These are phyloP conservation scores for Acronicta alni DNA, from an alignment of 2,888 invertebrate species.

Conservation along the genomic window DNA sequence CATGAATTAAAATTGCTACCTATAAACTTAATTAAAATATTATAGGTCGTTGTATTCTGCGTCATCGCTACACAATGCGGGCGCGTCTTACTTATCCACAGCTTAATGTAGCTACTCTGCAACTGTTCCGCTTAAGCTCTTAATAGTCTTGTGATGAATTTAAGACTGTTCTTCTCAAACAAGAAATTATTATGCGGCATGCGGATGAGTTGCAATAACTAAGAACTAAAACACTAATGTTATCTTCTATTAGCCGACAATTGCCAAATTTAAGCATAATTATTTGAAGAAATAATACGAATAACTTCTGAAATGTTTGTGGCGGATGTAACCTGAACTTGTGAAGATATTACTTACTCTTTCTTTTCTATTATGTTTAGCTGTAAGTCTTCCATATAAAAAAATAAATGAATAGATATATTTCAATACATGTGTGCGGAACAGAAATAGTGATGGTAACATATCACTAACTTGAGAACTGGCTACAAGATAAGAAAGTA, in stretches of 20 bases:
- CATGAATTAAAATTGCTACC: background rate
- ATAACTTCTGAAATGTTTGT: too few species aligned
- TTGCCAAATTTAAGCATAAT: too few species aligned
- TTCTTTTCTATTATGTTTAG: too few species aligned
- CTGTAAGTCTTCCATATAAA: too few species aligned
- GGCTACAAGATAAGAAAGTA: conserved; percentile 60
- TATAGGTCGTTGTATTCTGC: conserved; percentile 20
- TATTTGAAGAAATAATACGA: too few species aligned
- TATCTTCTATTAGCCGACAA: too few species aligned
- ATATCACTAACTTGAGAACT: conserved; percentile 27
- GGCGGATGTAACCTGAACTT: too few species aligned
- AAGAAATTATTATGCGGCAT: conserved; percentile 45
- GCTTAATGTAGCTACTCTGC: conserved; percentile 57
- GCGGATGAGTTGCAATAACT: conserved; percentile 41
- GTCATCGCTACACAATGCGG: conserved; percentile 58
- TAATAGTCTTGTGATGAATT: conserved; percentile 62
- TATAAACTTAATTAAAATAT: background rate
- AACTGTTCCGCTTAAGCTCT: conserved; percentile 55
- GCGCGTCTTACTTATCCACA: conserved; percentile 60
- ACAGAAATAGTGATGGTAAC: conserved; percentile 29
- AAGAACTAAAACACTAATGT: conserved; percentile 14
- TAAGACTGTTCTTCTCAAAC: conserved; percentile 55
- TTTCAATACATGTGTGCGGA: conserved; percentile 6
- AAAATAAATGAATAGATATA: background rate
- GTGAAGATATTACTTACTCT: too few species aligned